Base-by-base conservation (phyloP, 2,113 vertebrate species). In the Ailuropoda melanoleuca region DNA sequence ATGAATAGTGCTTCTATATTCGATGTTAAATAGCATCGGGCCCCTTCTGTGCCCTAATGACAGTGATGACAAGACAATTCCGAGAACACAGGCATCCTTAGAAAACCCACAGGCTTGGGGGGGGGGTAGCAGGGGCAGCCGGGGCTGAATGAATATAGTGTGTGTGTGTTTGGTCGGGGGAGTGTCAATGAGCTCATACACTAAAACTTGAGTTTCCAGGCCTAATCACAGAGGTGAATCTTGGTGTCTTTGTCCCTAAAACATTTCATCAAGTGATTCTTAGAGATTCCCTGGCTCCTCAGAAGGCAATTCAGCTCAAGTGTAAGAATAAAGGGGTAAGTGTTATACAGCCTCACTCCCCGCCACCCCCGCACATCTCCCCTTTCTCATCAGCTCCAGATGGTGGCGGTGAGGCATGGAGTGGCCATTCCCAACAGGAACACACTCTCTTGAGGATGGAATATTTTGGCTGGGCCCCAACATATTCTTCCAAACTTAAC, bases 1-100 rank as follows among this genome's bases (percentile, higher is more conserved):
- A 81, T 96, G 95, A 97, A 97, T 96, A 18, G 95, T 0, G 50
- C 72, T 34, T 94, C 95, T 97, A 34, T 97, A 11, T 37, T 75
- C 29, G 1, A 10, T 4, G 78, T 72, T 77, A 24, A 77, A 17
- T 4, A 56, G 72, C 91, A 4, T 1, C 0, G 39, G 53, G 78
- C 53, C 77, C 82, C 62, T 80, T 80, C 83, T 70, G 64, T 11
- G 90, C 72, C 14, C 31, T 48, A 39, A 56, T 48, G 81, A 60
- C 3, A 24, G 86, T 7, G 97, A 84, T 96, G 97, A 98, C 92
- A 97, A 34, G 78, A 77, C 39, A 12, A 17, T 62, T 43, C 0
- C 3, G 92, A 93, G 64, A 64, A 90, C 96, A 97, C 92, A 89
- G 84, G 56, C 3, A 24, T 66, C 90, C 93, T 86, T 8, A 77